Evolutionary conservation across 2,113 vertebrate genomes (phyloP).

Genomic region (Ictalurus furcatus): DNA sequence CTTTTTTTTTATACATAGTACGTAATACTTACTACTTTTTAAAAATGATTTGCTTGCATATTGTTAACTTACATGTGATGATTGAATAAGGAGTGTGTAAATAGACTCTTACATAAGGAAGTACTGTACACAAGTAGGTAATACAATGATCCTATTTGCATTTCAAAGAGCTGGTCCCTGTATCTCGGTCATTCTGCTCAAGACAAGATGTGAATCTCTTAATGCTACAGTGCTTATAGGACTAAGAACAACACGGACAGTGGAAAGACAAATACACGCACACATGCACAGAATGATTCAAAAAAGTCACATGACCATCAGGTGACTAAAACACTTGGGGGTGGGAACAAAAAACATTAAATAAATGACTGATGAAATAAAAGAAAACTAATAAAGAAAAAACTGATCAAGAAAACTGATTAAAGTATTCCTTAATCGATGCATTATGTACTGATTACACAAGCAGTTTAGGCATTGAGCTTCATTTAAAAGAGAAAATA

Average conservation of each 20-base stretch:
- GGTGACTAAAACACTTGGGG: background rate
- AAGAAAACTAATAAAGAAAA: too few relatives aligned
- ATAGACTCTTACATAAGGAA: slow-evolving; percentile 27
- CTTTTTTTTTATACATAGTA: background rate
- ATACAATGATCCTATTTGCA: slow-evolving; percentile 46
- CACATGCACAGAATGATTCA: background rate
- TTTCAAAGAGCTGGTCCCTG: slow-evolving; percentile 46
- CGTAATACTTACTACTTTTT: background rate
- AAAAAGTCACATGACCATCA: background rate
- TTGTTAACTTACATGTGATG: background rate
- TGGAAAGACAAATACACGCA: background rate
- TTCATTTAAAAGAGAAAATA: background rate
- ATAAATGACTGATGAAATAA: background rate
- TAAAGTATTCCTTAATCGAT: background rate
- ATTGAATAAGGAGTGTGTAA: slow-evolving; percentile 23
- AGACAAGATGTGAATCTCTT: slow-evolving; percentile 44
- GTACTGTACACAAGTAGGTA: slow-evolving; percentile 21
- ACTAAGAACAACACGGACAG: background rate
- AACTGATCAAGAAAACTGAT: background rate
- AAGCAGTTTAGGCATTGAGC: background rate
- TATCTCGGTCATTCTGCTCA: slow-evolving; percentile 31
- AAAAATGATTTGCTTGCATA: background rate
- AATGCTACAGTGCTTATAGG: background rate
- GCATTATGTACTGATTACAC: background rate
- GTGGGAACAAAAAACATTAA: background rate